phyloP scores from a whole-genome alignment of 2,888 invertebrate species.

The Pheosia tremula region DNA sequence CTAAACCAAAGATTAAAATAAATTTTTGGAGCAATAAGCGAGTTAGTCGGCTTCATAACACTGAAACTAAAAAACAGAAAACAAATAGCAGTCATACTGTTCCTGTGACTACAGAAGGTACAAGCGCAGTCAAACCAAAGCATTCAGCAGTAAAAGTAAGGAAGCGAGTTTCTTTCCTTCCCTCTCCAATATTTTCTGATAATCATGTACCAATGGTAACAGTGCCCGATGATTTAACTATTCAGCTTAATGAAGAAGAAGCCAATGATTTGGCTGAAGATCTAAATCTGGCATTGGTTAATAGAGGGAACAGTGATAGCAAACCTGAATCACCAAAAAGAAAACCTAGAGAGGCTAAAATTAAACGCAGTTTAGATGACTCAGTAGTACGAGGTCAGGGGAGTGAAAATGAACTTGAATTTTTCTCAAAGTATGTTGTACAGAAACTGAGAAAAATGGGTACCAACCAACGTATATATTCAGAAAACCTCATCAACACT shows the following conservation, averaged over 20 bases:
- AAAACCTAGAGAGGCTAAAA: slow-evolving; percentile 56
- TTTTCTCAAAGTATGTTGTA: slow-evolving; percentile 78
- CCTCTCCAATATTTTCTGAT: slow-evolving; percentile 73
- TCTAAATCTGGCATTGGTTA: slow-evolving; percentile 64
- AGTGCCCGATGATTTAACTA: slow-evolving; percentile 79
- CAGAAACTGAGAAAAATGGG: slow-evolving; percentile 79
- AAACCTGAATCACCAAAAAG: slow-evolving; percentile 48
- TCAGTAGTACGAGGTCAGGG: slow-evolving; percentile 47
- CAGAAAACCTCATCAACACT: slow-evolving; percentile 80
- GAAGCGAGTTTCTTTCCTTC: slow-evolving; percentile 75
- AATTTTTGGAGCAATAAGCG: slow-evolving; percentile 78
- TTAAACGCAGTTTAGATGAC: slow-evolving; percentile 57
- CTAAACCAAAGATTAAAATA: slow-evolving; percentile 74
- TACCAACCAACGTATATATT: slow-evolving; percentile 79
- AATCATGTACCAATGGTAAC: slow-evolving; percentile 80
- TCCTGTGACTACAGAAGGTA: slow-evolving; percentile 43
- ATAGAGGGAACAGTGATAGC: slow-evolving; percentile 44
- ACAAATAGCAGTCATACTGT: slow-evolving; percentile 65
- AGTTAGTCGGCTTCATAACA: slow-evolving; percentile 54
- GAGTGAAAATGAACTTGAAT: slow-evolving; percentile 75
- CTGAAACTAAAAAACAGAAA: slow-evolving; percentile 47
- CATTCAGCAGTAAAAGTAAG: slow-evolving; percentile 62
- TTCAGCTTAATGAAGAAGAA: slow-evolving; percentile 78
- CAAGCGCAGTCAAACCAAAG: slow-evolving; percentile 51
- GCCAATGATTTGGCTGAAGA: slow-evolving; percentile 72